Conservation (phyloP, 2,888 invertebrate species). For the Dicyrtoma fusca region DNA sequence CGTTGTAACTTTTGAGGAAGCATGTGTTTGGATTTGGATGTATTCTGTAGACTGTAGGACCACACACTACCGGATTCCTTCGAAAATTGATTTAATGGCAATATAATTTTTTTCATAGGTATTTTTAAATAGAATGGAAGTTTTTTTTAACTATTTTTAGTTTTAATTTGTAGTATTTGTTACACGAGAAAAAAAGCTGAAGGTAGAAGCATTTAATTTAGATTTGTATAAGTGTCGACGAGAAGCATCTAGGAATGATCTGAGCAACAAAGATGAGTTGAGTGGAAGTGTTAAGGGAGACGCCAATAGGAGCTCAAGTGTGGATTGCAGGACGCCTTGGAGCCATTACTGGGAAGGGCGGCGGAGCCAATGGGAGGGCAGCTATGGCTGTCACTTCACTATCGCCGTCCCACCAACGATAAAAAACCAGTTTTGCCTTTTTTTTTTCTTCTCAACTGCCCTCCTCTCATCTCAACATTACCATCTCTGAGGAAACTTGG, state of each 20-base stretch:
- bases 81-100: too few species aligned
- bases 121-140: too few species aligned
- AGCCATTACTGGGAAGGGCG: constrained; percentile 49
- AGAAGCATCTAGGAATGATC: constrained; percentile 12
- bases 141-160: too few species aligned
- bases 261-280: constrained; percentile 10
- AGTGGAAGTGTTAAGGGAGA: constrained; percentile 7
- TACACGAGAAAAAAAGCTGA: too few species aligned
- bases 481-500: constrained; percentile 14
- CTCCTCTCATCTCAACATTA: not conserved
- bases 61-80: not conserved
- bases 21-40: not conserved
- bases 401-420: not conserved
- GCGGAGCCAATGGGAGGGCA: constrained; percentile 46
- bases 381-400: constrained; percentile 46
- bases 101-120: too few species aligned
- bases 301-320: constrained; percentile 36
- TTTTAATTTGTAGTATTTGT: too few species aligned
- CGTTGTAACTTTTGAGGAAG: too few species aligned
- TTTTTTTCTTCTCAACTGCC: not conserved
- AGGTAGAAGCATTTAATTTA: too few species aligned
- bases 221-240: constrained; percentile 4
- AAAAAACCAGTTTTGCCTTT: too few species aligned
- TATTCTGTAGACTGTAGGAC: not conserved
- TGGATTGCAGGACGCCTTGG: constrained; percentile 49